Percentiles rank a stretch among this genome's conserved stretches.
These are phyloP conservation scores for Progne subis DNA, from an alignment of 2,113 vertebrate genomes.

Conservation along the genomic window DNA sequence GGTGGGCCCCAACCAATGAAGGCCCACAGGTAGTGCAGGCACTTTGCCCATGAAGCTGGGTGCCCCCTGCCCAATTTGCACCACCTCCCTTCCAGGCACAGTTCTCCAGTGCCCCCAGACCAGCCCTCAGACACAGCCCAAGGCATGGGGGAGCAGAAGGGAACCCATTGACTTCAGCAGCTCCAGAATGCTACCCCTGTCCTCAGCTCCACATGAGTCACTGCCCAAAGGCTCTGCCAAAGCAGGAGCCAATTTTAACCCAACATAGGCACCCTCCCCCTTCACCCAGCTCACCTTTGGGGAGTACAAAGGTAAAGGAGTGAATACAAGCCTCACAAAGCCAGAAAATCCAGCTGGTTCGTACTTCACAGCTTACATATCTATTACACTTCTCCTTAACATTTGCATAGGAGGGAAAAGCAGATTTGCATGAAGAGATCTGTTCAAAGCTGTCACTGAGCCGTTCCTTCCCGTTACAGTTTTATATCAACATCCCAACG, in stretches of 20 bases:
- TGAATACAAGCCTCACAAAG: background rate
- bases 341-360: conserved; percentile 34
- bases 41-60: fast-evolving
- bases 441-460: conserved; percentile 34
- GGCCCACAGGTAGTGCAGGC: background rate
- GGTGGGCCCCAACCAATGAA: too few relatives aligned
- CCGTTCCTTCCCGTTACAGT: background rate
- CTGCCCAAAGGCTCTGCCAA: background rate
- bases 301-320: background rate
- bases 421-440: conserved; percentile 44
- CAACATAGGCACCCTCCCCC: background rate
- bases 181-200: background rate
- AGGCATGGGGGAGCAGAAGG: background rate
- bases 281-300: background rate
- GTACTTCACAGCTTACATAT: background rate
- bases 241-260: background rate
- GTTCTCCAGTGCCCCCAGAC: background rate
- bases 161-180: background rate
- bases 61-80: background rate
- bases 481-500: conserved; percentile 1
- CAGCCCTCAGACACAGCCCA: background rate
- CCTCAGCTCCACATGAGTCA: background rate
- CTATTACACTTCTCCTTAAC: background rate
- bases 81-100: too few relatives aligned
- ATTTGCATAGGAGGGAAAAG: conserved; percentile 34